phyloP scores from a whole-genome alignment of 2,113 vertebrate species.

The Varanus salvator region DNA sequence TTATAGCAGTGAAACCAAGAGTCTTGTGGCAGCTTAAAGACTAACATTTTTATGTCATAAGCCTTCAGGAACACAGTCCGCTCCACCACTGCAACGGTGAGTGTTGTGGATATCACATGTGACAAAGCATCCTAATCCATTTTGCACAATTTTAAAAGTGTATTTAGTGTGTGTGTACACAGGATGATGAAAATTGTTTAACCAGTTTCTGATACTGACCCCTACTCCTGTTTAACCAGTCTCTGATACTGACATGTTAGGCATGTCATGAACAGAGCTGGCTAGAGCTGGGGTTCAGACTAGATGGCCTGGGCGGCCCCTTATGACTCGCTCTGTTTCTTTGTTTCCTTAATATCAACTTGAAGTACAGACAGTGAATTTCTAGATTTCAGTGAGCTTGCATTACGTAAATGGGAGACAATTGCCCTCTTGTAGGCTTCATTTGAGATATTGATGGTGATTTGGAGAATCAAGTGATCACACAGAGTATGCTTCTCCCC shows the following conservation, averaged over 20 bases:
- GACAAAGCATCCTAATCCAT: background rate
- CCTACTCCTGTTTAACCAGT: too few species aligned
- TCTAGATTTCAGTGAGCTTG: background rate
- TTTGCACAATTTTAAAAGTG: background rate
- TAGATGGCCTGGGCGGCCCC: too few species aligned
- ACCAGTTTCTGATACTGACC: background rate
- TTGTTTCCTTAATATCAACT: background rate
- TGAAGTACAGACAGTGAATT: background rate
- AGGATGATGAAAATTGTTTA: background rate
- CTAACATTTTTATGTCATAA: too few species aligned
- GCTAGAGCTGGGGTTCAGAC: too few species aligned
- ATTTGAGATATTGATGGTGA: background rate
- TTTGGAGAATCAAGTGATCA: constrained; percentile 35
- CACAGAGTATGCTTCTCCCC: background rate
- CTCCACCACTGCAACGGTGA: background rate
- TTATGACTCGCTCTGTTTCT: too few species aligned
- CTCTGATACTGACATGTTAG: too few species aligned
- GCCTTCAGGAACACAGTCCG: too few species aligned
- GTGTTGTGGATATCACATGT: background rate
- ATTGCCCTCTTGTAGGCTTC: background rate
- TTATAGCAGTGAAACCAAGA: too few species aligned
- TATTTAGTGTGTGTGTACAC: background rate
- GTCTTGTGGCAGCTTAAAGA: too few species aligned
- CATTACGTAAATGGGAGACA: background rate
- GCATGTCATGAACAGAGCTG: too few species aligned